Base-by-base conservation (phyloP, 2,113 vertebrate genomes). In the Junco hyemalis region DNA sequence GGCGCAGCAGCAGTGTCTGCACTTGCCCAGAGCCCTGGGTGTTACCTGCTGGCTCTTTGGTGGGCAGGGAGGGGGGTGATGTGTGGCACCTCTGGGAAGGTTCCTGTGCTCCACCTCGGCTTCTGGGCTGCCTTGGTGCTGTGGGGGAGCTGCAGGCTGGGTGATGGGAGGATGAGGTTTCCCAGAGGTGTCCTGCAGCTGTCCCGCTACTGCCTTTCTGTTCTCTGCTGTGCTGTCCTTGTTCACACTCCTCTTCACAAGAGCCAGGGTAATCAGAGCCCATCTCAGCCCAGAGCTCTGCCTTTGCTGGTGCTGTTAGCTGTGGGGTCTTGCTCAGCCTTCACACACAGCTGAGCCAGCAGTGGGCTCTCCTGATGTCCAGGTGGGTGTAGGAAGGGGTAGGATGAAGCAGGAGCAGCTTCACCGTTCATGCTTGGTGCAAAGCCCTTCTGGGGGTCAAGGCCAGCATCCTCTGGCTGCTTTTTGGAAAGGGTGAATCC, bases 401-500 rank as follows among this genome's bases (percentile, higher is more conserved):
- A 11, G n/a, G 18, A 51, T 36, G 45, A 20, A 33, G 18, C 16
- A 14, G 12, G 44, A 80, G 44, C 40, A 10, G 24, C 40, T 59
- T 57, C 1, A 2, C 20, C 1, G 0, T 10, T 11, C 0, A 0
- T 11, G 10, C 10, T 26, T 24, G 11, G 6, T 2, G 14, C 18
- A 15, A 7, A 54, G 29, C 4, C 12, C 6, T n/a, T 14, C 23
- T 6, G 0, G 2, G 8, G 12, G 3, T 20, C 5, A 10, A 33
- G 50, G 19, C 6, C 4, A 9, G 13, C 23, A 25, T 5, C 11
- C 4, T 2, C 4, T 4, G 20, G 5, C 38, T 68, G 35, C 19
- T 5, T 12, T 45, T 5, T 17, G 24, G 29, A 22, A 2, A 6
- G 51, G 28, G 3, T 48, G 31, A 56, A 1, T 8, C 11, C 24